Percentiles rank a stretch among this genome's conserved stretches.
Conservation (phyloP, 1,140 invertebrate genomes). For the Drosophila tani region DNA sequence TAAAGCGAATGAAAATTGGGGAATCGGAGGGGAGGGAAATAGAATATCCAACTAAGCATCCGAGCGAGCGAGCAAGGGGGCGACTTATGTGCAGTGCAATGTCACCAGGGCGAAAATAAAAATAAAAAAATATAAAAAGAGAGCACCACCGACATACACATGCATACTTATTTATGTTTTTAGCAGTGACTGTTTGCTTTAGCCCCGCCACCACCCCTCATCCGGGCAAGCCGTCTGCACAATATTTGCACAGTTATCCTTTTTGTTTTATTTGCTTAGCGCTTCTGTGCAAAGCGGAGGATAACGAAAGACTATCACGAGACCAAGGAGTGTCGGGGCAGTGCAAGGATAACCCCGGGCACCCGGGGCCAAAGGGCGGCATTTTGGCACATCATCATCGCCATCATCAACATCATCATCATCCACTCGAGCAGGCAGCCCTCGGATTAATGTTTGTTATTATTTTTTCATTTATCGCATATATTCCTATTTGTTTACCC, state of each 20-base stretch:
- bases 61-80: conserved; percentile 11
- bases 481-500: conserved; percentile 62
- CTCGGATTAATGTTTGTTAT: conserved; percentile 76
- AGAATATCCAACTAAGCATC: conserved; percentile 46
- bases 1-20: conserved; percentile 60
- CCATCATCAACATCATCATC: conserved; percentile 46
- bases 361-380: conserved; percentile 27
- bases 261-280: conserved; percentile 84
- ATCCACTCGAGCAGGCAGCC: conserved; percentile 63
- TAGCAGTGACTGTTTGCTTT: conserved; percentile 43
- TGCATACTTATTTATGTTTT: conserved; percentile 55
- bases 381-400: conserved; percentile 58
- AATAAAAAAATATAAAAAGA: conserved; percentile 25
- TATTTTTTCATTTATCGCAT: conserved; percentile 78
- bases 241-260: conserved; percentile 81
- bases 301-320: conserved; percentile 67
- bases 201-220: conserved; percentile 17
- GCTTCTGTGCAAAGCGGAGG: conserved; percentile 74
- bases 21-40: conserved; percentile 28
- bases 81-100: conserved; percentile 61
- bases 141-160: conserved; percentile 11
- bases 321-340: conserved; percentile 57
- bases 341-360: conserved; percentile 37
- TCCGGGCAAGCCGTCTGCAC: conserved; percentile 40
- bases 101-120: conserved; percentile 59